Evolutionary conservation across 1,140 invertebrate species (phyloP).

Genomic region (Lysiphlebus fabarum): DNA sequence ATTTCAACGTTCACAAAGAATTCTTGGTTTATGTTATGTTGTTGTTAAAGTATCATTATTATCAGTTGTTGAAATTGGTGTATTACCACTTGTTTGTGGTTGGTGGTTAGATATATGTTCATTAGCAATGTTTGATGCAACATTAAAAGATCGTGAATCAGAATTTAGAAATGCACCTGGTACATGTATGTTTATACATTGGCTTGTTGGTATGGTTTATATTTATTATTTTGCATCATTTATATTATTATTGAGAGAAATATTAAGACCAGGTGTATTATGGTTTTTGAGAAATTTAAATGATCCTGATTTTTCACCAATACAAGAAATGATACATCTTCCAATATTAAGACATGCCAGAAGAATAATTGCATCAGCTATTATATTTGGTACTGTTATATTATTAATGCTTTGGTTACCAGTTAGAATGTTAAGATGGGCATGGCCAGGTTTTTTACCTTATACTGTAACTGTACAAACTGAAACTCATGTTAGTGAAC

Average conservation of each 20-base stretch:
- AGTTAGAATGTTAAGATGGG: constrained; percentile 78
- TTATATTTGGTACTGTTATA: constrained; percentile 95
- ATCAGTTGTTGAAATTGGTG: constrained; percentile 92
- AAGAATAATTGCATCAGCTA: constrained; percentile 85
- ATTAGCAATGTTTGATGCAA: constrained; percentile 90
- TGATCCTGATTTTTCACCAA: constrained; percentile 98
- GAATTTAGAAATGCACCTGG: constrained; percentile 87
- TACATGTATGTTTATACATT: constrained; percentile 97
- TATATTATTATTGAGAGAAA: constrained; percentile 88
- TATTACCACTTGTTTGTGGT: constrained; percentile 93
- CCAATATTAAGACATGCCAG: constrained; percentile 88
- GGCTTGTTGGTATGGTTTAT: constrained; percentile 99
- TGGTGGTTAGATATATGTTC: constrained; percentile 99
- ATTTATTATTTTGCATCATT: constrained; percentile 99
- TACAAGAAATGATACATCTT: constrained; percentile 98
- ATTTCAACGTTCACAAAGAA: constrained; percentile 75
- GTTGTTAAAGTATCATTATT: constrained; percentile 94
- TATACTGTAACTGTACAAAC: constrained; percentile 82
- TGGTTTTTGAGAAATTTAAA: constrained; percentile 98
- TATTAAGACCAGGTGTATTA: constrained; percentile 89
- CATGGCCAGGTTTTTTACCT: constrained; percentile 86
- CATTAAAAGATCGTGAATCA: constrained; percentile 79
- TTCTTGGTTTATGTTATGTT: constrained; percentile 92
- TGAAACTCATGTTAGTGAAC: constrained; percentile 82
- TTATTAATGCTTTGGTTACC: constrained; percentile 95